These are phyloP conservation scores for Anarsia innoxiella DNA, from an alignment of 2,888 invertebrate species.

Conservation along the genomic window DNA sequence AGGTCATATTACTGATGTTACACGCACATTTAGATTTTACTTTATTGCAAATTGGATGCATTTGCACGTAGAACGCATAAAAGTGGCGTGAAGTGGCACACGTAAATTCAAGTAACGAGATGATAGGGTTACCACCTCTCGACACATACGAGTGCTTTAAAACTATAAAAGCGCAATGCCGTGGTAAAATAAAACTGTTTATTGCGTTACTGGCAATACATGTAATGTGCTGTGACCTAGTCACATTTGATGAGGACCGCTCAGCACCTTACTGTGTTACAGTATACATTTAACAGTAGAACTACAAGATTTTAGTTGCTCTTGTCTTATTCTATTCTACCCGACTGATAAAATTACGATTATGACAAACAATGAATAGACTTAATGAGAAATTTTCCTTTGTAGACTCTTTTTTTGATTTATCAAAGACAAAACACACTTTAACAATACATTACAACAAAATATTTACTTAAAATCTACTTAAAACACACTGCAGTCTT, in stretches of 20 bases:
- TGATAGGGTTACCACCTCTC: conserved; percentile 9
- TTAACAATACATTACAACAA: no score
- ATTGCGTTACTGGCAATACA: not conserved
- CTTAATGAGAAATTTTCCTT: no score
- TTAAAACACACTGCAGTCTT: no score
- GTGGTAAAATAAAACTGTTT: conserved; percentile 2
- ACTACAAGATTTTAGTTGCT: no score
- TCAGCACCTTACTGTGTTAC: no score
- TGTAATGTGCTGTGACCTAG: not conserved
- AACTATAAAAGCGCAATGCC: not conserved
- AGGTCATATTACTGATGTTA: conserved; percentile 4
- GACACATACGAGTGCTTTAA: conserved; percentile 1
- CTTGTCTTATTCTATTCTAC: no score
- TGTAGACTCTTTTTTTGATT: no score
- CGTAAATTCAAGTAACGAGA: conserved; percentile 17
- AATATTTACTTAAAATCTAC: no score
- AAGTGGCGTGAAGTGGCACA: conserved; percentile 23
- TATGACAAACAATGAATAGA: no score
- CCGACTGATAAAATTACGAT: no score
- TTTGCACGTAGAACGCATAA: conserved; percentile 41
- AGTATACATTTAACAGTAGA: no score
- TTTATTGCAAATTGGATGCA: conserved; percentile 65
- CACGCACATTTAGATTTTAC: conserved; percentile 26
- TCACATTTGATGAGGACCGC: not conserved
- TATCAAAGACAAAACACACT: no score